Evolutionary conservation across 2,797 vertebrate species (phyloP).

Genomic region (Enteromius paludinosus): DNA sequence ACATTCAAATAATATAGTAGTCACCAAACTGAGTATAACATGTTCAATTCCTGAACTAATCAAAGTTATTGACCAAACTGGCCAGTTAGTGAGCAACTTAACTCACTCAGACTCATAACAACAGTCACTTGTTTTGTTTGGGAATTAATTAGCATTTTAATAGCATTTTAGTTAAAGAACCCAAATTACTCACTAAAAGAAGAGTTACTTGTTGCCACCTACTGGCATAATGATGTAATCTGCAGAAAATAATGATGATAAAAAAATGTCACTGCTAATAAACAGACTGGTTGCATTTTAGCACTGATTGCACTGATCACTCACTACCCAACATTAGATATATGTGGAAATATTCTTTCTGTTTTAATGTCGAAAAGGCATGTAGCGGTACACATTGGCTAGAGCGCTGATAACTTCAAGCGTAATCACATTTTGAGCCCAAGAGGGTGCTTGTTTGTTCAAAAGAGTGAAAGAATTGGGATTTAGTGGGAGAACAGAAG

Average conservation of each 20-base stretch:
- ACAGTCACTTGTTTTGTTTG: neutral
- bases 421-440: neutral
- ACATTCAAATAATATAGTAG: neutral
- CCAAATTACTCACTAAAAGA: neutral
- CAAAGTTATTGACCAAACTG: neutral
- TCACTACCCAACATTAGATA: neutral
- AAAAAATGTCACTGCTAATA: neutral
- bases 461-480: conserved; percentile 45
- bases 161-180: neutral
- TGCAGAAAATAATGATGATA: neutral
- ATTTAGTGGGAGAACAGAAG: conserved; percentile 41
- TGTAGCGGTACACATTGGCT: neutral
- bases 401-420: neutral
- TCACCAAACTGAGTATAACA: neutral
- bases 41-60: neutral
- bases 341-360: neutral
- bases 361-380: neutral
- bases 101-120: neutral
- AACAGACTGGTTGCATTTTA: neutral
- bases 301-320: too few relatives aligned
- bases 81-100: neutral
- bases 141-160: neutral
- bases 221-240: neutral
- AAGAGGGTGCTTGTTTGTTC: conserved; percentile 44
- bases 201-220: neutral